Conservation (phyloP, 2,888 invertebrate species). For the Amphiduros pacificus region DNA sequence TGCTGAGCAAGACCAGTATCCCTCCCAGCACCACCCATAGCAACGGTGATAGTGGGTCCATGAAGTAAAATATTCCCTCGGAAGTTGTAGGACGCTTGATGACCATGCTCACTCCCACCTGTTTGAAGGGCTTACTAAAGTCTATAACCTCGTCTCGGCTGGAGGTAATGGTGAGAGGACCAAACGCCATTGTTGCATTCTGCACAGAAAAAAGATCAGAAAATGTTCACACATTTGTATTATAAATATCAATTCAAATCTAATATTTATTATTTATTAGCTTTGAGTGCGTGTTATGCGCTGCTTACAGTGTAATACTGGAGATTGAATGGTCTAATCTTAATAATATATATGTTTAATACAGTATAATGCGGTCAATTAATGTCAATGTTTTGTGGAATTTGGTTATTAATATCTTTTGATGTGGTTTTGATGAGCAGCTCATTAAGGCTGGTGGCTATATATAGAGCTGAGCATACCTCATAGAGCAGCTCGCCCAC, state of each 20-base stretch:
- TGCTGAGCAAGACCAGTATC: slow-evolving; percentile 48
- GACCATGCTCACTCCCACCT: slow-evolving; percentile 51
- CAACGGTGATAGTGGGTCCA: slow-evolving; percentile 47
- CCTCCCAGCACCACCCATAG: slow-evolving; percentile 53
- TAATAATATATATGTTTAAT: no score
- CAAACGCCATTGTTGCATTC: slow-evolving; percentile 56
- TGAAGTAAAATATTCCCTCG: slow-evolving; percentile 51
- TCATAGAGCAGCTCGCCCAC: slow-evolving; percentile 55
- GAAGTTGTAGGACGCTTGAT: slow-evolving; percentile 45
- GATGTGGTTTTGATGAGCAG: no score
- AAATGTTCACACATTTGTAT: not conserved
- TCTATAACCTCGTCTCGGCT: slow-evolving; percentile 53
- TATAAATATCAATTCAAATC: no score
- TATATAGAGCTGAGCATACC: slow-evolving; percentile 36
- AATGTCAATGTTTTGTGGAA: no score
- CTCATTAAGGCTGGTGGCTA: no score
- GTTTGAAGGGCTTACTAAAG: slow-evolving; percentile 58
- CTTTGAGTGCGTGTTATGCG: no score
- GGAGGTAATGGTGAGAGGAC: slow-evolving; percentile 53
- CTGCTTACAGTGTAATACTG: no score
- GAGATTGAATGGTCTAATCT: no score
- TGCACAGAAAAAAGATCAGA: no score
- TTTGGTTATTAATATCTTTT: no score
- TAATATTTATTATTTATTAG: no score
- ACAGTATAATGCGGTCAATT: no score